phyloP scores from a whole-genome alignment of 2,888 invertebrate genomes.

The Drosophila seclusa region DNA sequence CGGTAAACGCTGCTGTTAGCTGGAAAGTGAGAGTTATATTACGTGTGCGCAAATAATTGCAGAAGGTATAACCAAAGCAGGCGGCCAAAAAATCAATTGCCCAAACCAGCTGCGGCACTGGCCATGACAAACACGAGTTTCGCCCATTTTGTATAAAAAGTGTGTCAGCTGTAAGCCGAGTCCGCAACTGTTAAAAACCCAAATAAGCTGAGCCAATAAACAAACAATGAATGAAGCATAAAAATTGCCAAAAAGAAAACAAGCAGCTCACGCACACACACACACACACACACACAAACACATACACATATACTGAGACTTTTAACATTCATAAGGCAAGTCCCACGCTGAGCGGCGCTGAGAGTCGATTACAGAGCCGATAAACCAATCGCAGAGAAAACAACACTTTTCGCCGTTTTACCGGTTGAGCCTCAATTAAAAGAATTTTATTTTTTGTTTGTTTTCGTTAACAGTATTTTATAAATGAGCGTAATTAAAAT shows the following conservation, averaged over 20 bases:
- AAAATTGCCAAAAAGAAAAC: slow-evolving; percentile 53
- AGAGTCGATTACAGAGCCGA: slow-evolving; percentile 44
- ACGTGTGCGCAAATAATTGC: slow-evolving; percentile 70
- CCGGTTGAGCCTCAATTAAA: slow-evolving; percentile 52
- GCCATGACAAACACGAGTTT: slow-evolving; percentile 25
- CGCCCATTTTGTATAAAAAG: slow-evolving; percentile 22
- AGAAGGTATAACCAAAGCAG: slow-evolving; percentile 17
- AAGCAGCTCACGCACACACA: slow-evolving; percentile 2
- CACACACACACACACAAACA: neutral
- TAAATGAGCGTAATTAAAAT: slow-evolving; percentile 60
- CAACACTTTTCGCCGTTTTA: slow-evolving; percentile 43
- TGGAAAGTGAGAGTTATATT: slow-evolving; percentile 74
- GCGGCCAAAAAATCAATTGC: slow-evolving; percentile 12
- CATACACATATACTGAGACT: neutral
- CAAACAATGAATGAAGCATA: slow-evolving; percentile 45
- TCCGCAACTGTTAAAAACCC: slow-evolving; percentile 27
- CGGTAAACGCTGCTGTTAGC: slow-evolving; percentile 28
- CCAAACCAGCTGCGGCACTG: slow-evolving; percentile 22
- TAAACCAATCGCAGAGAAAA: slow-evolving; percentile 61
- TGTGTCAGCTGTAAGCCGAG: slow-evolving; percentile 59
- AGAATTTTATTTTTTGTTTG: slow-evolving; percentile 19
- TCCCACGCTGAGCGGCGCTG: slow-evolving; percentile 15
- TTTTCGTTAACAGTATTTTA: slow-evolving; percentile 3
- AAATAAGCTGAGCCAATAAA: slow-evolving; percentile 48
- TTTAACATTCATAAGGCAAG: slow-evolving; percentile 25